A percentile compares a stretch with the other conserved stretches of the same genome.
Conservation (phyloP, 2,113 vertebrate genomes). For the Psilopogon haemacephalus region DNA sequence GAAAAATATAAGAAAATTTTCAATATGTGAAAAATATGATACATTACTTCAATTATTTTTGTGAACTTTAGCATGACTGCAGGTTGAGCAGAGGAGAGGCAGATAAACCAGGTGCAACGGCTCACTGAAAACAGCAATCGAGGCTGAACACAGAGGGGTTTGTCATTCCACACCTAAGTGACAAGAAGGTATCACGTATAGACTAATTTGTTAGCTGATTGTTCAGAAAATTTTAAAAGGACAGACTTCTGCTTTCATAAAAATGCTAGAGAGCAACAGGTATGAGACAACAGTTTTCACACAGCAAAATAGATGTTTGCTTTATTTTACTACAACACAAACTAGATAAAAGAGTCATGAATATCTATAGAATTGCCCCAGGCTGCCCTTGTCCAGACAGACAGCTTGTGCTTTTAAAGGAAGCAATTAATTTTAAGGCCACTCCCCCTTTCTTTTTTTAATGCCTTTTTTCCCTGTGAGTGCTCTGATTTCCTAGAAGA, state of each 20-base stretch:
- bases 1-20: background rate
- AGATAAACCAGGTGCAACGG: background rate
- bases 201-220: background rate
- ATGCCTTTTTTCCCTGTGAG: background rate
- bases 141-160: background rate
- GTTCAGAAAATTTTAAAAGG: background rate
- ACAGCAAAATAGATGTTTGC: background rate
- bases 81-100: background rate
- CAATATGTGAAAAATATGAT: background rate
- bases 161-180: fast-evolving
- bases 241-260: background rate
- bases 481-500: background rate
- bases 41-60: background rate
- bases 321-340: background rate
- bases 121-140: background rate
- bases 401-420: background rate
- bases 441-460: background rate
- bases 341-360: background rate
- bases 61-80: background rate
- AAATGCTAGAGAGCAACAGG: background rate
- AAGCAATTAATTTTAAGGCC: no score
- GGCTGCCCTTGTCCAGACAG: background rate
- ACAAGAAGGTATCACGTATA: background rate
- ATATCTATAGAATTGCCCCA: background rate
- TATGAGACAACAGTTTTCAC: background rate